Evolutionary conservation across 2,888 invertebrate genomes (phyloP), one percentile per base, ranked within the genome.

Genomic region (Drosophila ezoana): DNA sequence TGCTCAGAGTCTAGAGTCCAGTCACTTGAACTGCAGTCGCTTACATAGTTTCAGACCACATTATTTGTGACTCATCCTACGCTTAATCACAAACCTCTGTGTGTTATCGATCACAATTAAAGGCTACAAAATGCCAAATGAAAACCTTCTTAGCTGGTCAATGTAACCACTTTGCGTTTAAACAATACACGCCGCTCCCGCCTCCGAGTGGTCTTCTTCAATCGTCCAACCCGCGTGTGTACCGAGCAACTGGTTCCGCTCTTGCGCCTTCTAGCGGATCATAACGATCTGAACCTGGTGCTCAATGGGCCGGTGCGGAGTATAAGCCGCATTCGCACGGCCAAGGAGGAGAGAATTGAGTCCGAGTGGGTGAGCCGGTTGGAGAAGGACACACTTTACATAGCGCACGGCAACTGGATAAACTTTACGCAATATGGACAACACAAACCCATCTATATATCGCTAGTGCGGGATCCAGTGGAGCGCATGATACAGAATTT

Each of bases 401-500:
- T 97, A 85, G 96, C 97, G 87, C 97, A 97, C 87, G 96, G 97
- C 38, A 97, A 96, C 92, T 97, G 96, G 93, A 95, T 97, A 32
- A 96, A 97, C 92, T 97, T 97, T 86, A 95, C 95, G 37, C 94
- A 95, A 84, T 96, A 94, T 90, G 94, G 95, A 44, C 93, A 95
- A 79, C 95, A 95, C 2, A 95, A 95, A 86, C 97, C 97, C 2
- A 96, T 97, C 87, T 97, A 97, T 92, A 95, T 97, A 82, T 97
- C 97, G 92, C 93, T 97, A 77, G 97, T 97, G 0, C 94, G 97
- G 32, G 97, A 97, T 92, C 97, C 97, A 0, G 95, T 97, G 28
- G 97, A 97, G 91, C 94, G 97, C 28, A 95, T 97, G 28, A 96
- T 97, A 81, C 96, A 96, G 0, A 97, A 96, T 96, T 97, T 96